Base-by-base conservation (phyloP, 2,888 invertebrate species). In the Schrankia costaestrigalis region DNA sequence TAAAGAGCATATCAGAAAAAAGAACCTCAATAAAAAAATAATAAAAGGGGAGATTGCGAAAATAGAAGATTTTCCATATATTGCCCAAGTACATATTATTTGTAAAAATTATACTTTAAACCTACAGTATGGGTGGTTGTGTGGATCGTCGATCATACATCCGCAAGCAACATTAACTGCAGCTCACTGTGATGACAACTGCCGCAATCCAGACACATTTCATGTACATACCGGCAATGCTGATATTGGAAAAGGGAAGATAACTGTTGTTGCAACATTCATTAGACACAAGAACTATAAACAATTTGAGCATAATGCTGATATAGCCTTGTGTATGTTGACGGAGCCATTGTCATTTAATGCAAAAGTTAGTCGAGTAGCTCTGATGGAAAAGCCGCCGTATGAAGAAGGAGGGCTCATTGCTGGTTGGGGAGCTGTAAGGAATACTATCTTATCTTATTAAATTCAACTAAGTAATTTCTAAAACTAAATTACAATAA, bases 371-470 rank as follows among this genome's bases (percentile, higher is more conserved):
- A 47, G 41, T 3, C 45, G 63, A 1, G 44, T 64, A 3, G 49
- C 39, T 3, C 26, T 61, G 10, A 12, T 47, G 36, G 3, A 3
- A 11, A n/a, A 12, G 1, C 31, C 46, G 1, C 45, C 50, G 3
- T 25, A 31, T 8, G 5, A 12, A 2, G 33, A 36, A 3, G 28
- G 31, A 17, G 58, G 35, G 0, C 42, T 39, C 13, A 37, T 56
- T 21, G 44, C 61, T 23, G 63, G 60, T 1, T 63, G 61, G 61
- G 63, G 63, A 4, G 29, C 49, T 3, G 13, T 47, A 8, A 6
- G 3, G 3, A 8, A 1, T n/a, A 14, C 1, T 30, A 22, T 11
- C 2, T 14, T 8, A 11, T 2, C 14, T 11, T 30, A 11, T 14
- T 30, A 3, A 2, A 4, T 11, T 10, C 8, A n/a, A n/a, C n/a